Percentiles rank a stretch among this genome's conserved stretches.
These are phyloP conservation scores for Recurvirostra avosetta DNA, from an alignment of 2,113 vertebrate genomes.

Conservation along the genomic window DNA sequence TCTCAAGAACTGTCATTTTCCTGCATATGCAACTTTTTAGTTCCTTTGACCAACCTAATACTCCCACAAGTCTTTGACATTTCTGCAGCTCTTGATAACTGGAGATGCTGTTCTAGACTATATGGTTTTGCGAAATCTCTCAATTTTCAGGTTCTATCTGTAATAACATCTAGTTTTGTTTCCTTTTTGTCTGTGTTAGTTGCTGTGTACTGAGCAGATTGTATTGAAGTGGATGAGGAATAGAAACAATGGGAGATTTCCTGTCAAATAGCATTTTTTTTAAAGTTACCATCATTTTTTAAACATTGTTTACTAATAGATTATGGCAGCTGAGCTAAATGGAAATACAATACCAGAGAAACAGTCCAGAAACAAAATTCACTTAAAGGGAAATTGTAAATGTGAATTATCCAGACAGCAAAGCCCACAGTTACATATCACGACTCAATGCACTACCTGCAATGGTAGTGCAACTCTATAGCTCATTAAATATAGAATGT, in stretches of 20 bases:
- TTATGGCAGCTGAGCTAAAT: neutral
- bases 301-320: neutral
- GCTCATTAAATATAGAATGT: neutral
- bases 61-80: neutral
- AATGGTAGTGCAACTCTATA: neutral
- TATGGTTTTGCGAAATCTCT: neutral
- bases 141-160: neutral
- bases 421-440: neutral
- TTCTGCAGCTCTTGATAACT: neutral
- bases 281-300: neutral
- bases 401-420: neutral
- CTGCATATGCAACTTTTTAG: neutral
- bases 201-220: neutral
- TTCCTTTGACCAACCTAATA: neutral
- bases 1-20: neutral
- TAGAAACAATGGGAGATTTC: neutral
- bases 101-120: neutral
- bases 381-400: neutral
- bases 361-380: neutral
- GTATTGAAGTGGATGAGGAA: neutral
- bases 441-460: neutral
- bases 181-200: neutral
- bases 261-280: neutral
- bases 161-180: neutral
- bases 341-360: neutral